Base-by-base conservation (phyloP, 2,113 vertebrate genomes). In the Struthio camelus region DNA sequence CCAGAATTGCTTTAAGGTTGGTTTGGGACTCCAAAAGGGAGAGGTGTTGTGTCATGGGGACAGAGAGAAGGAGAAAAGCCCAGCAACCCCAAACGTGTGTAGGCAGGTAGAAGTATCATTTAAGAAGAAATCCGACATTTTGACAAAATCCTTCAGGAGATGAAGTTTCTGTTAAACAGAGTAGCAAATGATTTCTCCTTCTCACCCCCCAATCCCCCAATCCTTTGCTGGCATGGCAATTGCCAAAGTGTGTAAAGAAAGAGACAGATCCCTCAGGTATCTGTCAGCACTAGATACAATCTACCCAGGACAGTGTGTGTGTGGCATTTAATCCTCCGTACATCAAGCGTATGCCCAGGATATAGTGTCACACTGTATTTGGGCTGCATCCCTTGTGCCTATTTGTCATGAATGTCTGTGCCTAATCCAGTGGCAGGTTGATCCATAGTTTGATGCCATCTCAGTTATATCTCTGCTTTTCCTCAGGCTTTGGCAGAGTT, bases 321-420 rank as follows among this genome's bases (percentile, higher is more conserved):
- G 94, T 96, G 87, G 89, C 89, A 91, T 95, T 97, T 90, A 97
- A 93, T 97, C 91, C 97, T 90, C 93, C 94, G 90, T 95, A 94
- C 82, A 91, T 96, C 93, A 95, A 75, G 71, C 17, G 7, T 94
- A 89, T 83, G 89, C 89, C 93, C 81, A 94, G 94, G 91, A 96
- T 95, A 88, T 85, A 85, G 76, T 91, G 93, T 95, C 91, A 94
- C 67, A 59, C 82, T 40, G 67, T 71, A 90, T 95, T 96, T 96
- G 89, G 6, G 9, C 85, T 61, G 54, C 91, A 69, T 96, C 87
- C 93, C 82, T 84, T 75, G 96, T 92, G 92, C 88, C 92, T 80
- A 90, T 97, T 95, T 93, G 91, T 95, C 96, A 96, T 48, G 72
- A 96, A 85, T 83, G 80, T 86, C 95, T 95, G 82, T 2, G 3